Evolutionary conservation across 2,888 invertebrate species (phyloP), one percentile per base, ranked within the genome.

Genomic region (Heliconius ismenius): DNA sequence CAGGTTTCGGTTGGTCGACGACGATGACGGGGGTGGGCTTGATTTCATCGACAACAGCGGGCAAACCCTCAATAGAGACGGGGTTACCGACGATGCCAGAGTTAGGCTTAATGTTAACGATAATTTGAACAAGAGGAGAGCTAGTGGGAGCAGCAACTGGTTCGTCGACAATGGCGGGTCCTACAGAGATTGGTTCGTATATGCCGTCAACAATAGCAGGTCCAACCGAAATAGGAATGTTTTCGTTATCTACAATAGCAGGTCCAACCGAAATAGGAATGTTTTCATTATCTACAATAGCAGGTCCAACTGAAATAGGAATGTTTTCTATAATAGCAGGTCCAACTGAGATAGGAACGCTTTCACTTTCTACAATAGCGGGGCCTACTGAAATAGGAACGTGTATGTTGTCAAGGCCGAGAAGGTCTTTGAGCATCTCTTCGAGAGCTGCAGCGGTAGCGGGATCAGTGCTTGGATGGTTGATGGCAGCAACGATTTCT

Each of bases 381-480:
- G 28, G 28, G 28, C 28, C 28, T 28, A 28, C 28, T 28, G 28
- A 28, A 28, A 28, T 28, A 3, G 28, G 28, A 28, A 28, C 28
- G 28, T 28, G 0, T 28, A 28, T 28, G 24, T 24, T 58, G n/a
- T n/a, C 60, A 24, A 60, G 60, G 11, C 58, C 58, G n/a, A 58
- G 58, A 7, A 60, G 60, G 3, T 60, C 60, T 10, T 24, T 60
- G 4, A 60, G 60, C 60, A 60, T 60, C n/a, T 60, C n/a, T 60
- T 60, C 24, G n/a, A 60, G 60, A 60, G 60, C 58, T 60, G 60
- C 24, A 24, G 60, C 60, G 75, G 85, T 85, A 7, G 84, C 83
- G 58, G 84, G 84, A 81, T 85, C 81, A 13, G 85, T 84, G 84
- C 81, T 85, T 67, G 86, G 86, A 80, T 84, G 83, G 81, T 86